These are phyloP conservation scores for Pelecanoides urinatrix DNA, from an alignment of 2,113 vertebrate species.

Conservation along the genomic window DNA sequence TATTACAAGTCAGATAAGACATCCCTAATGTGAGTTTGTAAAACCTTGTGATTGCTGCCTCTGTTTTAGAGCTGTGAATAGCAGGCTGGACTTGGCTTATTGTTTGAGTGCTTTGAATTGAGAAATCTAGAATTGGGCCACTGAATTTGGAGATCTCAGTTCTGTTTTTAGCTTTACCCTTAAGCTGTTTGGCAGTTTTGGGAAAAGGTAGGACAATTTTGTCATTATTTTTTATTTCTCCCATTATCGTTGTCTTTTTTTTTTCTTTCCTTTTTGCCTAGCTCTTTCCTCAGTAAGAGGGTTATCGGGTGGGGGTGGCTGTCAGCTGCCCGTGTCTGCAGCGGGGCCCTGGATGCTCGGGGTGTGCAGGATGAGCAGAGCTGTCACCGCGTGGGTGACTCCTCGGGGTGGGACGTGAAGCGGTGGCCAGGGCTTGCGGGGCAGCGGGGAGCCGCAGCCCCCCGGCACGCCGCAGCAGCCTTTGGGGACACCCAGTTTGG, in stretches of 20 bases:
- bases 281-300: accelerated
- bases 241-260: no score
- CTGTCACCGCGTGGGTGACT: not conserved
- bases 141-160: not conserved
- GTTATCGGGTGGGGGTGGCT: not conserved
- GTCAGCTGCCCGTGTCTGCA: no score
- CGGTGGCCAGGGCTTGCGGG: accelerated
- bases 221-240: not conserved
- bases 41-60: not conserved
- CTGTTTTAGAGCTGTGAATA: not conserved
- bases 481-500: not conserved
- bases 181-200: not conserved
- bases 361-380: not conserved
- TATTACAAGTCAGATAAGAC: not conserved
- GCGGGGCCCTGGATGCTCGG: not conserved
- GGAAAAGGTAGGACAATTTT: not conserved
- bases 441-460: not conserved
- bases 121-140: not conserved
- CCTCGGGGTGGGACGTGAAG: not conserved
- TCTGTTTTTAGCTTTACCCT: not conserved
- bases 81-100: not conserved
- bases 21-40: not conserved
- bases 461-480: not conserved
- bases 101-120: not conserved
- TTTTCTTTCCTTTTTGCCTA: no score